phyloP scores from a whole-genome alignment of 2,888 invertebrate species.

The Tachina lurida region DNA sequence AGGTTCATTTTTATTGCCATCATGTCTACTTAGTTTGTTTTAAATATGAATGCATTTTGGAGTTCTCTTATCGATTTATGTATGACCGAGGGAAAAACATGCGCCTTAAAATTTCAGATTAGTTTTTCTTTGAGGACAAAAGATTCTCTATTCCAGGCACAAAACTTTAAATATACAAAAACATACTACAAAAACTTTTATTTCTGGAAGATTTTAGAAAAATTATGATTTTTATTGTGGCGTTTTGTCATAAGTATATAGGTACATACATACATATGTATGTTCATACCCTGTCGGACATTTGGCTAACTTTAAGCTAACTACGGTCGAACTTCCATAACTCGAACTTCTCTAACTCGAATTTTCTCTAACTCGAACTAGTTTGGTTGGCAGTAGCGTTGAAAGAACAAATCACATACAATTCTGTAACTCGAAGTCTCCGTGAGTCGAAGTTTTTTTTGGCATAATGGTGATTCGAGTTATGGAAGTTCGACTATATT shows the following conservation, averaged over 20 bases:
- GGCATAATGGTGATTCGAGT: no score
- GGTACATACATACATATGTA: neutral
- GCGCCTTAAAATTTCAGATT: slow-evolving; percentile 44
- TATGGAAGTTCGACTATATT: no score
- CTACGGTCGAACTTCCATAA: no score
- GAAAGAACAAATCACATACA: no score
- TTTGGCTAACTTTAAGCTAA: no score
- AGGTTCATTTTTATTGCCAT: slow-evolving; percentile 44
- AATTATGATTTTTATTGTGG: neutral
- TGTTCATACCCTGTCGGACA: no score
- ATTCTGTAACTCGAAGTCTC: no score
- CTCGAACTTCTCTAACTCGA: no score
- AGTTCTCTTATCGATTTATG: slow-evolving; percentile 56
- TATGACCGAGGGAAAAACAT: slow-evolving; percentile 29
- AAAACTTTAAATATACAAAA: slow-evolving; percentile 10
- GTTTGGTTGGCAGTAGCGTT: no score
- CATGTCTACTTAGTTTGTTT: slow-evolving; percentile 34
- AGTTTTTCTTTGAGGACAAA: neutral
- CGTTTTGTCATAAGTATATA: neutral
- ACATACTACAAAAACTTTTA: slow-evolving; percentile 19
- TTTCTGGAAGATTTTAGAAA: slow-evolving; percentile 18
- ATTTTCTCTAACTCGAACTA: no score
- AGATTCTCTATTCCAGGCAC: neutral
- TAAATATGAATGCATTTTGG: slow-evolving; percentile 56
- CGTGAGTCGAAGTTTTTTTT: no score